Percentiles rank a stretch among this genome's conserved stretches.
Evolutionary conservation across 1,140 invertebrate species (phyloP).

Genomic region (Acromyrmex heyeri): DNA sequence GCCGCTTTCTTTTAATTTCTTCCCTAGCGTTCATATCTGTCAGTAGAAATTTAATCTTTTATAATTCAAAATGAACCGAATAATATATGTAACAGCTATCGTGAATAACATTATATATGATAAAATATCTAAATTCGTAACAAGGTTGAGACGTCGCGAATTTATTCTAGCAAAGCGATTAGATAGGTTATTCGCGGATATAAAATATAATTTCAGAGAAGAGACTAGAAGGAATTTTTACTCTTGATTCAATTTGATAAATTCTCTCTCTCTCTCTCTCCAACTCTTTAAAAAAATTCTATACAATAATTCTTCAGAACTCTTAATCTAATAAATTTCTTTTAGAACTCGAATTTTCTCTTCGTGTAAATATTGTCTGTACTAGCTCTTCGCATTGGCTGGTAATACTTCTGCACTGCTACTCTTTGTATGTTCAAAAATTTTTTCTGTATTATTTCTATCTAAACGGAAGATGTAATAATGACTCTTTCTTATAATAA

Average conservation of each 20-base stretch:
- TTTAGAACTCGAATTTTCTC: too few species aligned
- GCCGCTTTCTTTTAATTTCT: constrained; percentile 37
- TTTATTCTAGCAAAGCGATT: constrained; percentile 29
- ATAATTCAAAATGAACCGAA: neutral
- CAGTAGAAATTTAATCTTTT: constrained; percentile 18
- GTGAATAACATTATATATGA: neutral
- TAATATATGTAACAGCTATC: neutral
- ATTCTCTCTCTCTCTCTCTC: neutral
- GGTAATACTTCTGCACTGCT: too few species aligned
- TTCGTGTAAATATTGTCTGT: too few species aligned
- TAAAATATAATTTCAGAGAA: neutral
- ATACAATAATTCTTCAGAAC: too few species aligned
- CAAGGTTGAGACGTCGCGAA: neutral
- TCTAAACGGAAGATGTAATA: too few species aligned
- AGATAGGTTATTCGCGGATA: neutral
- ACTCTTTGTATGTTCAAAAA: too few species aligned
- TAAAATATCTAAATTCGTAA: neutral
- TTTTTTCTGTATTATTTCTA: too few species aligned
- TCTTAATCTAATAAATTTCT: too few species aligned
- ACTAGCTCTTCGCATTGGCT: too few species aligned
- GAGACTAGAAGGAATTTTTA: neutral
- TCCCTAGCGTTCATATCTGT: neutral
- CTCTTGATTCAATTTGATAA: neutral
- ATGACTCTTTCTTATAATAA: too few species aligned
- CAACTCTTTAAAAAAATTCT: too few species aligned